Base-by-base conservation (phyloP, 2,797 vertebrate genomes). In the Tragelaphus eurycerus region DNA sequence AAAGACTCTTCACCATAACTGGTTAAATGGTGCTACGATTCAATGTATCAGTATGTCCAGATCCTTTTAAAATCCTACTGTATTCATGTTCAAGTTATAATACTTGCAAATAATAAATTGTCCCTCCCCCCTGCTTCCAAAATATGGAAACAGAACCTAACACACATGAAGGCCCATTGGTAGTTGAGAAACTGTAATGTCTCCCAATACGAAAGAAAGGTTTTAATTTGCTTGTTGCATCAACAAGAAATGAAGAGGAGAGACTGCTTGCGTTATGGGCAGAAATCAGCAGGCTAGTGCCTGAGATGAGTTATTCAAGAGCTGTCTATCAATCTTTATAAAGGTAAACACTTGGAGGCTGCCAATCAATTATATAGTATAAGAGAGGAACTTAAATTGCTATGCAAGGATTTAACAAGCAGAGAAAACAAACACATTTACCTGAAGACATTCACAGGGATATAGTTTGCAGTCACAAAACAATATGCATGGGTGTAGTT, bases 341-440 rank as follows among this genome's bases (percentile, higher is more conserved):
- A 98, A 97, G 76, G 90, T 78, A 95, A 96, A 95, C 86, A 97
- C 31, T 87, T 93, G 46, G 96, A 95, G 92, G 54, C 43, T 97
- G 82, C 62, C 57, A 96, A 96, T 97, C 93, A 98, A 55, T 96
- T 96, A 74, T 12, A 31, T 48, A 14, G 76, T 54, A 27, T 38
- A 84, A 92, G 76, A 76, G 85, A 97, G 71, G 54, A 87, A 74
- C 81, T 86, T 85, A 93, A 93, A 90, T 60, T 96, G 79, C 62
- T 54, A 96, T 74, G 82, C 54, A 93, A 96, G 50, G 86, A 94
- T 79, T 96, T 97, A 97, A 96, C 0, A 95, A 94, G 90, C 38
- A 92, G 74, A 87, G 15, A 59, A 95, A 89, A 64, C 88, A 97
- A 57, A 59, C 15, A 86, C 23, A 83, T 89, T 71, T 29, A 97